Base-by-base conservation (phyloP, 2,888 invertebrate genomes). In the Lordiphosa fenestrarum region DNA sequence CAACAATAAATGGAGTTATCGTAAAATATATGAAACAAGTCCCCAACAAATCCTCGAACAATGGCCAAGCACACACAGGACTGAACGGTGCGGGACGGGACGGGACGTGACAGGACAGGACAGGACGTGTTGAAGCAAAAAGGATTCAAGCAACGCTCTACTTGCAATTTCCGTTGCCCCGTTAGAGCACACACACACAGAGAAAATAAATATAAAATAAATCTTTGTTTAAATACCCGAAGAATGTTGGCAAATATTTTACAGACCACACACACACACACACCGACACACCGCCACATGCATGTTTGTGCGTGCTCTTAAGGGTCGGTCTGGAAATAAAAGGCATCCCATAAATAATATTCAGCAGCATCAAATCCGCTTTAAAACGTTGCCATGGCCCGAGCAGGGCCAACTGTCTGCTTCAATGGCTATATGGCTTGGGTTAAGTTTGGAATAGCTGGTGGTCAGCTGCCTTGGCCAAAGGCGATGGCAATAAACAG, bases 1-100 rank as follows among this genome's bases (percentile, higher is more conserved):
- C 53, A 58, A 50, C 73, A 65, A 80, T 73, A 76, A 77, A 77
- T 82, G 75, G 72, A 84, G 77, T 78, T 78, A 78, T 78, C 83
- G 83, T 84, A 61, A 84, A 71, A 84, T 78, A 78, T 78, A 84
- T 81, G 84, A 84, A 76, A 76, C 84, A 84, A 84, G 84, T 70
- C 77, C 71, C 77, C 71, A 66, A 78, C 77, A 78, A 78, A 78
- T 78, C 85, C 77, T 75, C 44, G 72, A 78, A 78, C 77, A 78
- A 84, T 78, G 85, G 72, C 47, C 63, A 60, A 39, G 52, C 73
- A 53, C 56, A 53, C 50, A 50, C 41, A 53, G 37, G 10, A 44
- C 21, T 33, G 36, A 44, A 12, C 19, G 12, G 1, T 53, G 30
- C 23, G 23, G 36, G 40, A 46, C 38, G 77, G 36, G 40, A 42